Base-by-base conservation (phyloP, 2,888 invertebrate genomes). In the Helleia helle region DNA sequence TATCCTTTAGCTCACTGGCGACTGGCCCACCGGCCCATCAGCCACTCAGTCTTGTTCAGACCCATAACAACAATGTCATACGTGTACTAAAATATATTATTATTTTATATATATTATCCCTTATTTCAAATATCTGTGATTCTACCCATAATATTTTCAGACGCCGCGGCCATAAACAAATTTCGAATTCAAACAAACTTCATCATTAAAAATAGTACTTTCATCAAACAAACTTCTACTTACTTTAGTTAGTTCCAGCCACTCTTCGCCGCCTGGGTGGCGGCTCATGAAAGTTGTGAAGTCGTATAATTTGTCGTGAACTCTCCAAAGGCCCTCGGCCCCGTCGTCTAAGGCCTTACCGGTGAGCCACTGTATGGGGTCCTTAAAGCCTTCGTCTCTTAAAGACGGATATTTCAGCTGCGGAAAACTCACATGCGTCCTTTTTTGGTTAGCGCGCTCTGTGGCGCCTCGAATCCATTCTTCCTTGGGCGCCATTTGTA, bases 221-320 rank as follows among this genome's bases (percentile, higher is more conserved):
- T n/a, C n/a, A n/a, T n/a, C n/a, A n/a, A n/a, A n/a, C n/a, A n/a
- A n/a, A n/a, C n/a, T 14, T 5, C 6, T n/a, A 11, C 43, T 52
- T 60, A 89, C 93, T 81, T 90, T 87, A 0, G 91, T 89, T 36
- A 90, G 72, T 38, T 75, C 73, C 36, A 94, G 61, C 93, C 93
- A 94, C 62, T 91, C 90, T 2, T 81, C 59, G 0, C 97, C 95
- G 11, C 96, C 96, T 0, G 97, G 98, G 86, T 98, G 97, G 27
- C 80, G 85, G 2, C 89, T 74, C 5, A 93, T 81, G 63, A 96
- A 98, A 11, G 87, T 86, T 0, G 90, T 90, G 14, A 98, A 86
- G 72, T 98, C 95, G 66, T 97, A 98, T 4, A 98, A 74, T 26
- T 85, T 83, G 65, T 94, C 87, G 46, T 91, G 86, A 22, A 94